Base-by-base conservation (phyloP, 1,140 invertebrate species). In the Drosophila neocordata region DNA sequence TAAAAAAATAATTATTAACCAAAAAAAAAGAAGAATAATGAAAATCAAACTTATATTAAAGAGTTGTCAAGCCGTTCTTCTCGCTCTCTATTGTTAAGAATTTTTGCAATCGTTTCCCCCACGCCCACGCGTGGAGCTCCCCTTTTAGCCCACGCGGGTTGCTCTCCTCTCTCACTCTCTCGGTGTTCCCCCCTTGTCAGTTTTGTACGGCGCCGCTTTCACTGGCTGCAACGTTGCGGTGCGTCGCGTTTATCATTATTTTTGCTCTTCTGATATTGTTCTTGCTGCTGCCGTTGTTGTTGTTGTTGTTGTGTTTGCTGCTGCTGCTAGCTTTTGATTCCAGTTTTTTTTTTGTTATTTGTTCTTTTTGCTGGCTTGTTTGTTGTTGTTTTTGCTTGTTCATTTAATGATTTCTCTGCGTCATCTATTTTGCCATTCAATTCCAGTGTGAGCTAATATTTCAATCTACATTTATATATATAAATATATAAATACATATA, bases 191-290 rank as follows among this genome's bases (percentile, higher is more conserved):
- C 27, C 27, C 4, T 31, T 31, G 27, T 31, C 27, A 3, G 27
- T 31, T 31, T 31, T 31, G 0, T 31, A 31, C 27, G 27, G 27
- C 27, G 27, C 27, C 27, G 15, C 27, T 13, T 58, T 58, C 15
- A 13, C 7, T 8, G 27, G 37, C 37, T 13, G 11, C 59, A 24
- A 51, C n/a, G 27, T 31, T 24, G 44, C 44, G 20, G 11, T 20
- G 44, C 44, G 27, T 72, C 58, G 69, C 73, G 69, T 73, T 69
- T 77, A 73, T 77, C 73, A 73, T 77, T 69, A 64, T 31, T 6
- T 31, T 31, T 7, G 27, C 27, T 31, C 27, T 31, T 31, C 27
- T 31, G 27, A 31, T 31, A 31, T 31, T 31, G 27, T 31, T 31
- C 27, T 31, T 31, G 27, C 65, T 55, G 41, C 55, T 74, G 27